Conservation (phyloP, 2,113 vertebrate genomes). For the Paralichthys olivaceus region DNA sequence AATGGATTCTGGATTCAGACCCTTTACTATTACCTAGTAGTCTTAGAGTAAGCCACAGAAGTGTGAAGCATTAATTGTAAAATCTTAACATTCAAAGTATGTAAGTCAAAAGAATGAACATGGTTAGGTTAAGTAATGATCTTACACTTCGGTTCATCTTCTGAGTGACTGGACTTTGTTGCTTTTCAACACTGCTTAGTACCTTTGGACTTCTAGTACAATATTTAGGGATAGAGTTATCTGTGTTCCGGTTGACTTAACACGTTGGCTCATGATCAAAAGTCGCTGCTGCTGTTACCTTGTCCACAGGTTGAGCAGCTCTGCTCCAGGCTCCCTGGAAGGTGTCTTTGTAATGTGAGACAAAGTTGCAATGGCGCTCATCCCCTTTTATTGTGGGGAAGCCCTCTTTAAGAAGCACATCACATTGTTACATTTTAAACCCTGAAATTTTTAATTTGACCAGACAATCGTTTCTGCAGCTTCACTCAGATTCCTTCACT, state of each 20-base stretch:
- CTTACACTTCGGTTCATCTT: no score
- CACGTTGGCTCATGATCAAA: no score
- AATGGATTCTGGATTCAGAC: no score
- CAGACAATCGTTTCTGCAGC: neutral
- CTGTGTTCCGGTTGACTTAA: no score
- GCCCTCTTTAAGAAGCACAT: slow-evolving; percentile 6
- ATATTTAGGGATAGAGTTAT: no score
- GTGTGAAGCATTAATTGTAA: no score
- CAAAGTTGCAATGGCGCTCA: neutral
- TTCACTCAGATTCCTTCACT: slow-evolving; percentile 3
- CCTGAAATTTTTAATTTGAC: neutral
- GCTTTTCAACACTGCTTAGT: no score
- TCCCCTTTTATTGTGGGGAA: neutral
- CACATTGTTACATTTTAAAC: neutral
- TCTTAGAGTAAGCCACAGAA: no score
- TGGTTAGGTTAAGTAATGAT: no score
- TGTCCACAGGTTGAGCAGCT: neutral
- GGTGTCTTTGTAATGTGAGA: neutral
- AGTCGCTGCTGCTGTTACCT: neutral
- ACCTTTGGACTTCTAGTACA: neutral
- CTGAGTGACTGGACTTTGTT: no score
- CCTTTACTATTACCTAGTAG: neutral
- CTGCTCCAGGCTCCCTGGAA: neutral
- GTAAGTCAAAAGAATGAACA: no score
- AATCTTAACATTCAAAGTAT: no score